Conservation (phyloP, 2,113 vertebrate species). For the Gadus chalcogrammus region DNA sequence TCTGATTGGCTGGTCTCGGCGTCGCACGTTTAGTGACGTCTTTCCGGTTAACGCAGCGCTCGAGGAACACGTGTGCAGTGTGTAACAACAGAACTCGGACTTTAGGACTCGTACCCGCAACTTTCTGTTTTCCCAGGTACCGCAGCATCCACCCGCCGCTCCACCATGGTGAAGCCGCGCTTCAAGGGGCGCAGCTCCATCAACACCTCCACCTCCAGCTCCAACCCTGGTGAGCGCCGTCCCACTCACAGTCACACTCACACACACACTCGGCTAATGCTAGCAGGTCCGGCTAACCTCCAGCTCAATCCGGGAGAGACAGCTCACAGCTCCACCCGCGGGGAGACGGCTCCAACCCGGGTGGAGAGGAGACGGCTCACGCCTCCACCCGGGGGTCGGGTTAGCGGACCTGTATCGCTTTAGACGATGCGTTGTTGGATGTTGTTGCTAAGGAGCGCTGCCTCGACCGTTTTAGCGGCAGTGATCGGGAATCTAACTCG, state of each 20-base stretch:
- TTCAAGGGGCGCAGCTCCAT: constrained; percentile 87
- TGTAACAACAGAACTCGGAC: not conserved
- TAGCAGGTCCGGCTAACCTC: constrained; percentile 23
- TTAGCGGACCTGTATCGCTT: too few species aligned
- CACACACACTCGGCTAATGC: constrained; percentile 24
- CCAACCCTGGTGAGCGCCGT: constrained; percentile 84
- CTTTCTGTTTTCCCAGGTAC: constrained; percentile 47
- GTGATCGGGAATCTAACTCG: too few species aligned
- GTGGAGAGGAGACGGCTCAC: too few species aligned
- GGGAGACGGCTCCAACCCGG: too few species aligned
- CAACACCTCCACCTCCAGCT: constrained; percentile 88
- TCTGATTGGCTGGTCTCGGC: not conserved
- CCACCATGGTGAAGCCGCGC: constrained; percentile 87
- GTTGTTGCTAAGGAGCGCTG: too few species aligned
- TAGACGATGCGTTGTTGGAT: too few species aligned
- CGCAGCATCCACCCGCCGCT: not conserved
- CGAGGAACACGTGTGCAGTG: not conserved
- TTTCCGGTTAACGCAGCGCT: not conserved
- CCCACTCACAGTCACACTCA: constrained; percentile 40
- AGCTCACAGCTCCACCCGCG: too few species aligned
- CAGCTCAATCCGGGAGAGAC: too few species aligned
- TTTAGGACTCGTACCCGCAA: constrained; percentile 29
- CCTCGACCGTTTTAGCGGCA: too few species aligned
- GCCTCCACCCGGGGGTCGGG: too few species aligned
- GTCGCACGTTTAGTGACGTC: not conserved